These are phyloP conservation scores for Phortica magna DNA, from an alignment of 2,888 invertebrate species.

Conservation along the genomic window DNA sequence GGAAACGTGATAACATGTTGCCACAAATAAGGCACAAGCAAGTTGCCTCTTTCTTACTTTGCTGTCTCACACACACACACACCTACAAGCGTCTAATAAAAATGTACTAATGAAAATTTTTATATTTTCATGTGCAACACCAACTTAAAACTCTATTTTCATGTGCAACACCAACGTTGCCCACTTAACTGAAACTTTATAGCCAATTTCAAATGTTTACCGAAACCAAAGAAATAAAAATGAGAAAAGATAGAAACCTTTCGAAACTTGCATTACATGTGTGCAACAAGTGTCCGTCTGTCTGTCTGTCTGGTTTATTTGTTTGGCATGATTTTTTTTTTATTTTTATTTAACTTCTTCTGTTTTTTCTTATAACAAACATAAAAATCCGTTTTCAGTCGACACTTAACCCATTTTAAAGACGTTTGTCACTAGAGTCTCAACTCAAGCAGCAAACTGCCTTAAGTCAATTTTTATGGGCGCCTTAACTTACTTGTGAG, in stretches of 20 bases:
- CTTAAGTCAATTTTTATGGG: neutral
- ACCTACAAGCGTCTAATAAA: no score
- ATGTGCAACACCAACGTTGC: neutral
- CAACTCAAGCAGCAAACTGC: neutral
- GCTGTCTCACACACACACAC: neutral
- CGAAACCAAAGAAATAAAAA: no score
- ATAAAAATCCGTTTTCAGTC: neutral
- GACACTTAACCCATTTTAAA: constrained; percentile 21
- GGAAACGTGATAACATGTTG: constrained; percentile 65
- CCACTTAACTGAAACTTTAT: constrained; percentile 20
- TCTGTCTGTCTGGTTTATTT: neutral
- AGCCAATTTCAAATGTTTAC: constrained; percentile 28
- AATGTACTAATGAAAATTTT: neutral
- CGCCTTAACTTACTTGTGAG: neutral
- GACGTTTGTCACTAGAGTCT: neutral
- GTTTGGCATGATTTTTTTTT: no score
- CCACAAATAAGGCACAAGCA: constrained; percentile 52
- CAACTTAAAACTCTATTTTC: neutral
- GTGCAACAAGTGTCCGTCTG: neutral
- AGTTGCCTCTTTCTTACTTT: constrained; percentile 34
- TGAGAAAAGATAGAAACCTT: neutral
- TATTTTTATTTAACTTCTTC: no score
- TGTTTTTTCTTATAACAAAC: neutral
- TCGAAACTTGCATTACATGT: neutral
- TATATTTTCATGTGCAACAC: neutral